Conservation (phyloP, 2,888 invertebrate species). For the Julus scandinavius region DNA sequence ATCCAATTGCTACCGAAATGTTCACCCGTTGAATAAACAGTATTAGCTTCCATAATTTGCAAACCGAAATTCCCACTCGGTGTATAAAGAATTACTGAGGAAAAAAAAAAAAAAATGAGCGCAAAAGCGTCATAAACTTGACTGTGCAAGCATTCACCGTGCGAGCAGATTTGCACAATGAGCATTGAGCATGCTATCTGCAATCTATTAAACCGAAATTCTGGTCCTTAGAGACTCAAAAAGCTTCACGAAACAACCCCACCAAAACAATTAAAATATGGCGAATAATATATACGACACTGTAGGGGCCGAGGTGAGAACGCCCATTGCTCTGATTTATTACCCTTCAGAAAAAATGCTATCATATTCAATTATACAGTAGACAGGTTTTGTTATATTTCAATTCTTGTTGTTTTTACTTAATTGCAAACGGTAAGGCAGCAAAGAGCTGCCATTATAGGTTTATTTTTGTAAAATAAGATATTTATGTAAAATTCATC, state of each 20-base stretch:
- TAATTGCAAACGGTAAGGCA: too few species aligned
- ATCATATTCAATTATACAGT: not conserved
- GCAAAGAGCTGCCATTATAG: too few species aligned
- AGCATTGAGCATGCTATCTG: not conserved
- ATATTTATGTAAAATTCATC: too few species aligned
- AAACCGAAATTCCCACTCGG: conserved; percentile 30
- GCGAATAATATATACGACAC: not conserved
- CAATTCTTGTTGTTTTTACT: too few species aligned
- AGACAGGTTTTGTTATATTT: too few species aligned
- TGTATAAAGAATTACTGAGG: not conserved
- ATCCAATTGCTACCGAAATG: not conserved
- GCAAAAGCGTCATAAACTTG: not conserved
- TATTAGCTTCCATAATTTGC: conserved; percentile 7
- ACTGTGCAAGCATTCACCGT: not conserved
- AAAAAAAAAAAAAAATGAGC: not conserved
- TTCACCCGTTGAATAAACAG: not conserved
- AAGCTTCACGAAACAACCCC: not conserved
- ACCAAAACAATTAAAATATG: not conserved
- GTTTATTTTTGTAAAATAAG: too few species aligned
- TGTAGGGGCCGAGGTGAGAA: not conserved
- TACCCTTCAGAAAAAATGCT: not conserved
- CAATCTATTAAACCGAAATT: conserved; percentile 9
- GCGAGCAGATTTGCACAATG: not conserved
- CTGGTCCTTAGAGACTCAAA: not conserved
- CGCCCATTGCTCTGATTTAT: not conserved